Evolutionary conservation across 1,140 invertebrate genomes (phyloP).

Genomic region (Drosophila nebulosa): DNA sequence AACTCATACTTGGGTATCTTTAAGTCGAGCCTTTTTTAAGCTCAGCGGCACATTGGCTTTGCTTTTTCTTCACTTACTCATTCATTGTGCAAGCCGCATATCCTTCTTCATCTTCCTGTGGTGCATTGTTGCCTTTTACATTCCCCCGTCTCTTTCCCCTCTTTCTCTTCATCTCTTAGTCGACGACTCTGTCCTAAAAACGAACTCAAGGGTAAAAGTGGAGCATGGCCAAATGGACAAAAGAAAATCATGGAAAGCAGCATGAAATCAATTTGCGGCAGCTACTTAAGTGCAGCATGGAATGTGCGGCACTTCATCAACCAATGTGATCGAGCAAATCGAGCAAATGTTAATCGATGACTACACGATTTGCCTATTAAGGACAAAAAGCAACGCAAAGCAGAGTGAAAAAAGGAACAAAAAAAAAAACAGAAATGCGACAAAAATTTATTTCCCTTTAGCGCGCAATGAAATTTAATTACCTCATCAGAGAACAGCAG

Average conservation of each 20-base stretch:
- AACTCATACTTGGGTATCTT: not conserved
- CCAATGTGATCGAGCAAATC: conserved; percentile 41
- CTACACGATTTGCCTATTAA: conserved; percentile 75
- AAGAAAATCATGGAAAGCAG: conserved; percentile 30
- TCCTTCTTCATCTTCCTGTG: conserved; percentile 33
- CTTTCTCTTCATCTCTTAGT: no score
- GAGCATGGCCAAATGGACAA: conserved; percentile 39
- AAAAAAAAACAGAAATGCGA: conserved; percentile 8
- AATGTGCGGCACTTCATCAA: conserved; percentile 40
- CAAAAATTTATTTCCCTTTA: conserved; percentile 49
- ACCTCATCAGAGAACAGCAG: conserved; percentile 37
- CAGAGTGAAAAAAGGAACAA: not conserved
- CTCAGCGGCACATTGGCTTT: not conserved
- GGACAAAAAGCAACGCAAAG: conserved; percentile 18
- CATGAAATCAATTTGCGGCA: conserved; percentile 77
- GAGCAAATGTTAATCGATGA: conserved; percentile 40
- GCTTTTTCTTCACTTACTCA: not conserved
- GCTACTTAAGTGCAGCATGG: conserved; percentile 75
- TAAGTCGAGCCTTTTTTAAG: not conserved
- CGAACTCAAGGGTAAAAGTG: conserved; percentile 29
- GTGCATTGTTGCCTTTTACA: conserved; percentile 48
- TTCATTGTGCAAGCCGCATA: conserved; percentile 16
- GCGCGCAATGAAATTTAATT: conserved; percentile 54
- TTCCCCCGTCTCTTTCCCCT: conserved; percentile 4
- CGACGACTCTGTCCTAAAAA: not conserved